Percentiles rank a stretch among this genome's conserved stretches.
phyloP scores from a whole-genome alignment of 2,888 invertebrate genomes.

The Ennomos quercinarius region DNA sequence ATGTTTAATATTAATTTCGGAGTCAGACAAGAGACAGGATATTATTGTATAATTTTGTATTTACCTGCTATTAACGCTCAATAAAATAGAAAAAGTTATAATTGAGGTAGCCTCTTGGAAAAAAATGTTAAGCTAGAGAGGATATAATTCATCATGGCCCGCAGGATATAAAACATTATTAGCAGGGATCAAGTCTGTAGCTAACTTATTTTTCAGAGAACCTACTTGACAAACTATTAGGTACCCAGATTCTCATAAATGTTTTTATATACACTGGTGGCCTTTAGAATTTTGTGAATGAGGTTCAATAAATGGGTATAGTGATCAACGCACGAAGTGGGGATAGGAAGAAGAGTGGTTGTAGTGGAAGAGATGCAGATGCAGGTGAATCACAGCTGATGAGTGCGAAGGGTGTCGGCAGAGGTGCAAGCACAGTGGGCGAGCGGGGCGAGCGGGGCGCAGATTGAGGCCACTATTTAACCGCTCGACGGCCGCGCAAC shows the following conservation, averaged over 20 bases:
- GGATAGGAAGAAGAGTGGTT: slow-evolving; percentile 16
- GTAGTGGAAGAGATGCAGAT: slow-evolving; percentile 46
- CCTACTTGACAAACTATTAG: neutral
- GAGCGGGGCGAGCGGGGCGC: slow-evolving; percentile 83
- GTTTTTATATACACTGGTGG: neutral
- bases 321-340: neutral
- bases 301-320: neutral
- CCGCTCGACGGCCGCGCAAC: slow-evolving; percentile 81
- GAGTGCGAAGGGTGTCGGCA: slow-evolving; percentile 79
- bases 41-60: too few relatives aligned
- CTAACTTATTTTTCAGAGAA: too few relatives aligned
- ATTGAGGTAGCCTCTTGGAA: too few relatives aligned
- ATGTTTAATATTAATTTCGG: too few relatives aligned
- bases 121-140: too few relatives aligned
- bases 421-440: slow-evolving; percentile 80
- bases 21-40: too few relatives aligned
- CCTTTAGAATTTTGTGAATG: slow-evolving; percentile 5
- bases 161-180: too few relatives aligned
- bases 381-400: slow-evolving; percentile 78
- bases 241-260: neutral
- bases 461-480: slow-evolving; percentile 86
- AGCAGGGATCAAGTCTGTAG: too few relatives aligned
- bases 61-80: too few relatives aligned
- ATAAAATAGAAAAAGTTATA: too few relatives aligned
- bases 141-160: too few relatives aligned